phyloP scores from a whole-genome alignment of 1,140 invertebrate species.

The Doryteuthis pealeii region DNA sequence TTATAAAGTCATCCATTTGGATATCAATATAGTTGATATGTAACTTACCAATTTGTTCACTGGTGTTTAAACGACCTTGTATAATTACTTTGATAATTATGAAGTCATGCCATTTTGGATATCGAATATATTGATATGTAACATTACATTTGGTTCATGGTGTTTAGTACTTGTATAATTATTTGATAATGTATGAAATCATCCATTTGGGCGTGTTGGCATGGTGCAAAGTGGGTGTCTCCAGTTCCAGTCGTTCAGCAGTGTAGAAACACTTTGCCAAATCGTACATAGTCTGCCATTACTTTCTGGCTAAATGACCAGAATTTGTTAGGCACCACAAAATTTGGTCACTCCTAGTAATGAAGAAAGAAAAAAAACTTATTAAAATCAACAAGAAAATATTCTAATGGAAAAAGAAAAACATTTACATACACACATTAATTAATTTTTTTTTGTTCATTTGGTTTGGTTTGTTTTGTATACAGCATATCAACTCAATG shows the following conservation, averaged over 20 bases:
- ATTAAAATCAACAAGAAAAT: background rate
- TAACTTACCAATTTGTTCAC: too few relatives aligned
- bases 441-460: background rate
- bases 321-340: slow-evolving; percentile 92
- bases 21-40: too few relatives aligned
- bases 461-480: too few relatives aligned
- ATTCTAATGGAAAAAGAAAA: background rate
- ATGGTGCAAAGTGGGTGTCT: slow-evolving; percentile 78
- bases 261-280: slow-evolving; percentile 92
- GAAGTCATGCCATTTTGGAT: too few relatives aligned
- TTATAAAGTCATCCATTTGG: too few relatives aligned
- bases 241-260: slow-evolving; percentile 92
- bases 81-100: too few relatives aligned
- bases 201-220: slow-evolving; percentile 68
- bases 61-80: too few relatives aligned
- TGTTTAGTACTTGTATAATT: slow-evolving; percentile 87
- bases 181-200: slow-evolving; percentile 82
- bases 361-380: background rate
- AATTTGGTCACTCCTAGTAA: slow-evolving; percentile 77
- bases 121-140: too few relatives aligned
- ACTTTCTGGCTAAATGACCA: slow-evolving; percentile 77
- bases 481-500: too few relatives aligned
- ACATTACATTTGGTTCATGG: too few relatives aligned
- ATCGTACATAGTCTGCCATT: slow-evolving; percentile 89
- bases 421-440: background rate